Base-by-base conservation (phyloP, 2,113 vertebrate genomes). In the Meriones unguiculatus region DNA sequence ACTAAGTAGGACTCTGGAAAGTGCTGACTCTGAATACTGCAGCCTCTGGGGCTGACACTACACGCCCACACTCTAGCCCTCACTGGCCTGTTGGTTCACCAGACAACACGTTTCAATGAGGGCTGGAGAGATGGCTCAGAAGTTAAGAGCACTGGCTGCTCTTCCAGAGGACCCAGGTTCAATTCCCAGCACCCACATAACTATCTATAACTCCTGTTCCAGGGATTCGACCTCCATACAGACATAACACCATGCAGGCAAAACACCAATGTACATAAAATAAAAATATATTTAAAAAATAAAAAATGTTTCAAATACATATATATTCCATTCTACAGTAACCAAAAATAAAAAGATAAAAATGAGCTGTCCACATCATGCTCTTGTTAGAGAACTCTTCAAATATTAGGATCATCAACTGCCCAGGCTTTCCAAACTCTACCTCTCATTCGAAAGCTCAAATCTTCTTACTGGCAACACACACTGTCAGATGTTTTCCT, bases 361-460 rank as follows among this genome's bases (percentile, higher is more conserved):
- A 50, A 67, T 38, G 46, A 85, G 57, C 69, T 57, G 76, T 78
- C 57, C 52, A 32, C n/a, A 20, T 84, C 75, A 24, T 24, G 14
- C 13, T 35, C 64, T 90, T 52, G 41, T 41, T 1, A 62, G 30
- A 84, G 80, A 64, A 70, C 35, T 46, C 92, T 28, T 12, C 18
- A 65, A 25, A 25, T 0, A 13, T 3, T 12, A 6, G 87, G 54
- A 46, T 70, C 50, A 57, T 12, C 59, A 38, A 11, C 15, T 2
- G 32, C 76, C 57, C 38, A 25, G 62, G 14, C 50, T 78, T 85
- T 90, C 70, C 59, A 91, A 57, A 64, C 38, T 69, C 81, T 72
- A 32, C 90, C 82, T 87, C 89, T 84, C 80, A 78, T 57, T n/a
- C 73, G n/a, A 92, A 89, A 87, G 75, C 32, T 95, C 80, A 78